These are phyloP conservation scores for Agrochola lota DNA, from an alignment of 2,888 invertebrate genomes.

Conservation along the genomic window DNA sequence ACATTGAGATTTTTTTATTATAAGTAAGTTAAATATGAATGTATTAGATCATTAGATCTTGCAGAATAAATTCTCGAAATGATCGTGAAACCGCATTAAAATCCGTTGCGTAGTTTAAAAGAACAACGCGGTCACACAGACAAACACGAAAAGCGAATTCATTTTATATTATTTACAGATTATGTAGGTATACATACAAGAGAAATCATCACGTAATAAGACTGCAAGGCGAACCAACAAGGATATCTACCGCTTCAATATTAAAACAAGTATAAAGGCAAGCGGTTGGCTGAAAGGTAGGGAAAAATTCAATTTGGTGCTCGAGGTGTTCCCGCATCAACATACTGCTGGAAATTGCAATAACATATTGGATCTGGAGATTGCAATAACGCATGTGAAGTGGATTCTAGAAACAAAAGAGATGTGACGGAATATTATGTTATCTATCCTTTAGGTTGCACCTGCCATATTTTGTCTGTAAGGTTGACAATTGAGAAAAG, in stretches of 20 bases:
- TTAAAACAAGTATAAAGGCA: constrained; percentile 7
- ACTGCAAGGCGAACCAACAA: background rate
- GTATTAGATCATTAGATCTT: too few relatives aligned
- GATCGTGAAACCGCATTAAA: too few relatives aligned
- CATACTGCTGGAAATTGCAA: constrained; percentile 17
- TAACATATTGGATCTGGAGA: constrained; percentile 38
- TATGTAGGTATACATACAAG: too few relatives aligned
- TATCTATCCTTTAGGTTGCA: background rate
- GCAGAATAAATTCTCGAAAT: too few relatives aligned
- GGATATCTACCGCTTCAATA: background rate
- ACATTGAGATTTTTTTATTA: too few relatives aligned
- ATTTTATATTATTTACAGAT: too few relatives aligned
- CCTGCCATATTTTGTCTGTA: background rate
- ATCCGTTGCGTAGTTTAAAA: too few relatives aligned
- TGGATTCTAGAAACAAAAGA: background rate
- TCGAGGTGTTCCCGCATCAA: constrained; percentile 24
- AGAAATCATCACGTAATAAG: background rate
- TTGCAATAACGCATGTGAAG: constrained; percentile 32
- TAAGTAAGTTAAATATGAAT: too few relatives aligned
- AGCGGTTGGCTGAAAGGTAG: constrained; percentile 8
- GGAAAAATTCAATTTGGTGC: constrained; percentile 42
- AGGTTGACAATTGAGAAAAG: too few relatives aligned
- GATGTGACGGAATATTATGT: background rate
- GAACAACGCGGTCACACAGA: too few relatives aligned
- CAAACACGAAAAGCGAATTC: too few relatives aligned